Base-by-base conservation (phyloP, 1,140 invertebrate species). In the Drosophila micromelanica region DNA sequence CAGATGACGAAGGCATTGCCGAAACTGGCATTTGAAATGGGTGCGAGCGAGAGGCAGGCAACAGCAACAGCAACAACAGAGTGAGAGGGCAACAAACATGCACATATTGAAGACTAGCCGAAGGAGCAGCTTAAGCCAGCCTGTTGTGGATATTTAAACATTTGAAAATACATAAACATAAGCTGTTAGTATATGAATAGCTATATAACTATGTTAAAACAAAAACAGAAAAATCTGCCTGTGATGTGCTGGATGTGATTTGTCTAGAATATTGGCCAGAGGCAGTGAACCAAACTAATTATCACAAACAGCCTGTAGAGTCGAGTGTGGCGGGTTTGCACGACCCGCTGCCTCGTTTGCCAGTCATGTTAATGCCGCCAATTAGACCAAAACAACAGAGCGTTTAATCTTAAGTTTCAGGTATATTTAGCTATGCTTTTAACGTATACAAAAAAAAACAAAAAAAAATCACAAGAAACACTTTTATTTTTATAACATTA, bases 1-100 rank as follows among this genome's bases (percentile, higher is more conserved):
- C 94, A 98, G 97, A 98, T 95, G 97, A 98, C 92, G 97, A 98
- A 94, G 97, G 97, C 76, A 98, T 98, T 92, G 97, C 97, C 27
- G 97, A 98, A 93, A 97, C 97, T 61, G 97, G 97, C 92, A 98
- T 98, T 95, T 98, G 93, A 96, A 15, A 57, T 6, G 6, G 13
- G 13, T 43, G 57, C 52, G 54, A 38, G 32, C 7, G 42, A 49
- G 17, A 40, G 45, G 7, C 23, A 23, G 20, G 9, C 11, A 23
- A 27, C 20, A 20, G 2, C 20, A n/a, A n/a, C n/a, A n/a, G n/a
- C 20, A 42, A 12, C 17, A 3, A 60, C 49, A 55, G 38, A 13
- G 23, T 43, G 27, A 65, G 20, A 11, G 11, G 17, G 13, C 20
- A 23, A 9, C 15, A 46, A 45, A 38, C 17, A 38, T 27, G 5